phyloP scores from a whole-genome alignment of 1,140 invertebrate genomes.

The Epicauta chinensis region DNA sequence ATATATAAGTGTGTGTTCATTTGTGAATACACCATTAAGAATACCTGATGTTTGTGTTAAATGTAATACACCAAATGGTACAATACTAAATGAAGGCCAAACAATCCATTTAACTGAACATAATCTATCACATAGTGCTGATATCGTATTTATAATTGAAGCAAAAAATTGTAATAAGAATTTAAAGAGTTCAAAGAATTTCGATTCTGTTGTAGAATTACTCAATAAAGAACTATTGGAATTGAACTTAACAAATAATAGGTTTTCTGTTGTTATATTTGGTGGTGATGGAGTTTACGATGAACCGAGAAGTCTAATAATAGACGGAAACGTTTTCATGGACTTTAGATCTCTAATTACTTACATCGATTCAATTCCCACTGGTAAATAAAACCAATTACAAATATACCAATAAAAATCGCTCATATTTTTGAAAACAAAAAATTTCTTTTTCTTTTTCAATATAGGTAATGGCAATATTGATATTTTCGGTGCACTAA shows the following conservation, averaged over 20 bases:
- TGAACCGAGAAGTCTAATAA: slow-evolving; percentile 59
- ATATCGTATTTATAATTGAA: slow-evolving; percentile 84
- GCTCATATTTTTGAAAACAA: background rate
- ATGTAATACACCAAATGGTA: slow-evolving; percentile 62
- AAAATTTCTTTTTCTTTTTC: background rate
- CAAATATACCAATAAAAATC: background rate
- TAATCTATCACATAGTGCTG: slow-evolving; percentile 58
- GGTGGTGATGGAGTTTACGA: slow-evolving; percentile 68
- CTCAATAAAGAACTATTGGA: slow-evolving; percentile 62
- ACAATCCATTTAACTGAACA: slow-evolving; percentile 50
- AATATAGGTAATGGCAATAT: slow-evolving; percentile 50
- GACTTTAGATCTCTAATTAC: slow-evolving; percentile 47
- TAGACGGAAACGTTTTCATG: slow-evolving; percentile 62
- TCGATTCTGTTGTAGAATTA: slow-evolving; percentile 58
- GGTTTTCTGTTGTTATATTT: slow-evolving; percentile 69
- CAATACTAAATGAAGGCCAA: slow-evolving; percentile 62
- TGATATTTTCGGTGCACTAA: slow-evolving; percentile 70
- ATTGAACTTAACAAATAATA: slow-evolving; percentile 56
- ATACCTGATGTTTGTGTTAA: slow-evolving; percentile 73
- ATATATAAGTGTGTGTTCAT: slow-evolving; percentile 70
- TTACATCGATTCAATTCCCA: slow-evolving; percentile 56
- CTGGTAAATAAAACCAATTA: slow-evolving; percentile 46
- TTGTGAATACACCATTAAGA: slow-evolving; percentile 64
- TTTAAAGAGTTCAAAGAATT: slow-evolving; percentile 54
- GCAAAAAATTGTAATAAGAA: slow-evolving; percentile 74